Evolutionary conservation across 2,888 invertebrate species (phyloP), one percentile per base, ranked within the genome.

Genomic region (Agrochola litura): DNA sequence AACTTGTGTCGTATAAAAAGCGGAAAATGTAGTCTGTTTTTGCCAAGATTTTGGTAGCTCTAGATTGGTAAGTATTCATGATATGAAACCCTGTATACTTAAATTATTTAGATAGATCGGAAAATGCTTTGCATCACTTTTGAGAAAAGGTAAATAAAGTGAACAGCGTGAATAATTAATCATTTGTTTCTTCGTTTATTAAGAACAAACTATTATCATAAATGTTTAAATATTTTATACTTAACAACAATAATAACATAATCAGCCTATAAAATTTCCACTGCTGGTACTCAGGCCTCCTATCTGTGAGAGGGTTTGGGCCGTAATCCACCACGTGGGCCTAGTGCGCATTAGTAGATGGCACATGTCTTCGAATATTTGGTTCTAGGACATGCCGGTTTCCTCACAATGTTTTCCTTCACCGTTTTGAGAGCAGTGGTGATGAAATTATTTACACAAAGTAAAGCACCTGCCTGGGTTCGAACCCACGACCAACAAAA

Each of bases 21-120:
- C 81, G 49, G 37, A 84, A 68, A 84, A 81, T 74, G 56, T 73
- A 68, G 46, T 54, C 25, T 60, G 3, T 65, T 85, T 84, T 74
- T 81, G 54, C 14, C 49, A 56, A 60, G 49, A 73, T 65, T 65
- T 65, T 60, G 25, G 41, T 43, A 14, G 12, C 10, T 66, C 12
- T 4, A 65, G 22, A 58, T 84, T 79, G 43, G 9, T n/a, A n/a
- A n/a, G n/a, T 61, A 71, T 84, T 84, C 63, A 67, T 82, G 37
- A 71, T 60, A 37, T 37, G 58, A 73, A 43, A 56, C 46, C 19
- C n/a, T 56, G 25, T n/a, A 61, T 19, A 77, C 46, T 56, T 30
- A n/a, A 52, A 14, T 60, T 43, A 22, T 25, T 25, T 56, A 43
- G 6, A 46, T 14, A 22, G 49, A 76, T 76, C 25, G 30, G 56